phyloP scores from a whole-genome alignment of 2,888 invertebrate species.

The Lumbricus terrestris region DNA sequence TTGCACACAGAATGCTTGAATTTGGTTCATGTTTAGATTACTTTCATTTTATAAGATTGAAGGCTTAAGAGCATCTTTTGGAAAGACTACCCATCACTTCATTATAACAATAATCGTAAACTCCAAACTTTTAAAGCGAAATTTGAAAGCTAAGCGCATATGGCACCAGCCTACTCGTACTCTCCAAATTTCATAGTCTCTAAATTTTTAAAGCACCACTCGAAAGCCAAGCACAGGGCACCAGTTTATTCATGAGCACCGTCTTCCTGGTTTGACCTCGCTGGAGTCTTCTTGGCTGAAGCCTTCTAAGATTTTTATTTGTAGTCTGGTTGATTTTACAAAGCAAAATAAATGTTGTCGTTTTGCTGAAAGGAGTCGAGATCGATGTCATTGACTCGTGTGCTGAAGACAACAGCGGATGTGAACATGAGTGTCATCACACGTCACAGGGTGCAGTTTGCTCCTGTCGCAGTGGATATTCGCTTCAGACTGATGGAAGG shows the following conservation, averaged over 20 bases:
- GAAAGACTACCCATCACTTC: too few species aligned
- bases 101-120: too few species aligned
- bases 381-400: slow-evolving; percentile 19
- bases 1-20: neutral
- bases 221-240: too few species aligned
- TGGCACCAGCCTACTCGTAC: too few species aligned
- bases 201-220: too few species aligned
- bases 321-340: neutral
- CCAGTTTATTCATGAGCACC: too few species aligned
- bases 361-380: slow-evolving; percentile 12
- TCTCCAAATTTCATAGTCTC: too few species aligned
- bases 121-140: too few species aligned
- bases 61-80: too few species aligned
- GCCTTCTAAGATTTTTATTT: neutral
- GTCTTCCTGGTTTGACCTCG: too few species aligned
- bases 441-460: slow-evolving; percentile 16
- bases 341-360: neutral
- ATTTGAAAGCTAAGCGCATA: too few species aligned
- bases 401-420: slow-evolving; percentile 20
- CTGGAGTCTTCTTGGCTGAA: neutral
- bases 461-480: slow-evolving; percentile 20
- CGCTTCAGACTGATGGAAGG: slow-evolving; percentile 7
- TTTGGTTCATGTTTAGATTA: neutral
- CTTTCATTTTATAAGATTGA: neutral
- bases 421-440: slow-evolving; percentile 20